Evolutionary conservation across 30 jellyfish, hydroid and myxozoan species (phyloP).

Genomic region (Pseudorhiza aurosa): DNA sequence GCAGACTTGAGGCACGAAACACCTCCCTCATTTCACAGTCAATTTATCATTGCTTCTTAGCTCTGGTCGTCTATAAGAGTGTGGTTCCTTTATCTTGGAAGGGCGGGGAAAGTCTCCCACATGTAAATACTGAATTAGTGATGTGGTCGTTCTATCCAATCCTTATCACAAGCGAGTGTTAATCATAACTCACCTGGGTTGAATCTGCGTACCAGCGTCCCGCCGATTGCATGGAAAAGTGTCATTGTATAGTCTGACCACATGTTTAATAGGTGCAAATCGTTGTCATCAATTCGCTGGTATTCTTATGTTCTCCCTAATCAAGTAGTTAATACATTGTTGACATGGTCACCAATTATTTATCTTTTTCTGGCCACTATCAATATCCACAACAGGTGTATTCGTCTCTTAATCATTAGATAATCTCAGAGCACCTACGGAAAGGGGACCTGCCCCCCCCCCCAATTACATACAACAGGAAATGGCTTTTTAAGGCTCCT

Average conservation of each 20-base stretch:
- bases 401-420: too few relatives aligned
- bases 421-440: too few relatives aligned
- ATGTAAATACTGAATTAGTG: constrained; percentile 35
- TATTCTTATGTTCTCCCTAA: not conserved
- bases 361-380: not conserved
- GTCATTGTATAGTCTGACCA: not conserved
- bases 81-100: constrained; percentile 40
- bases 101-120: constrained; percentile 65
- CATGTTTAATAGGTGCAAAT: constrained; percentile 14
- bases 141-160: constrained; percentile 18
- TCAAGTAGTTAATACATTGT: not conserved
- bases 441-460: too few relatives aligned
- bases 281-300: not conserved
- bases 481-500: too few relatives aligned
- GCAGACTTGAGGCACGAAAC: constrained; percentile 4
- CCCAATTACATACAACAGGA: too few relatives aligned
- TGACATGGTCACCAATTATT: not conserved
- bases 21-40: constrained; percentile 44
- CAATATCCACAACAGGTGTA: not conserved
- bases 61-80: constrained; percentile 11
- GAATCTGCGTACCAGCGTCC: constrained; percentile 19
- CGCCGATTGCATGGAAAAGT: not conserved
- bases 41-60: constrained; percentile 14
- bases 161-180: constrained; percentile 6
- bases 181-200: not conserved